Conservation (phyloP, 2,113 vertebrate genomes). For the Sterrhoptilus dennistouni region DNA sequence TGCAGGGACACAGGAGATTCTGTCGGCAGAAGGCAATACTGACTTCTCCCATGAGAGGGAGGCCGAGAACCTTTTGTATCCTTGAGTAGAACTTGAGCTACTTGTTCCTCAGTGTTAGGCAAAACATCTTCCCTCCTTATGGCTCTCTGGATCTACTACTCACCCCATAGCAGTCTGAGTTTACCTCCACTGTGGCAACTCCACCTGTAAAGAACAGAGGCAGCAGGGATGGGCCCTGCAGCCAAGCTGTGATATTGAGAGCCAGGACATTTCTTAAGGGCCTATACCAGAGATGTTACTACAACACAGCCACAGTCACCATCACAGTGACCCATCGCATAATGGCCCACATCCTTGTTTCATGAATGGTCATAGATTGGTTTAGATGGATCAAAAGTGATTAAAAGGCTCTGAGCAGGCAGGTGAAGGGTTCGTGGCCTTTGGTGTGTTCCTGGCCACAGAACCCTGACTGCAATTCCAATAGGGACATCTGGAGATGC, state of each 20-base stretch:
- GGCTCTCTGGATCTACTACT: background rate
- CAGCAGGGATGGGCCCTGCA: background rate
- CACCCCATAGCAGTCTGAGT: background rate
- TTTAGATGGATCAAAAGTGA: background rate
- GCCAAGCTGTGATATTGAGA: background rate
- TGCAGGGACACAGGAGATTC: background rate
- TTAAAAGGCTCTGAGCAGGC: background rate
- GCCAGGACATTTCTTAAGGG: background rate
- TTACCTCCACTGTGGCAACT: background rate
- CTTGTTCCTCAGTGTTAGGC: background rate
- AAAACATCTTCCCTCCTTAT: background rate
- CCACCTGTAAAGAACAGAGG: background rate
- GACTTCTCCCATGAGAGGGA: conserved; percentile 21
- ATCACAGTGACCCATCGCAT: background rate
- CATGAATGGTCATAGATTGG: background rate
- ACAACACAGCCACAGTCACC: background rate
- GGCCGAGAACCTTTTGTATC: background rate
- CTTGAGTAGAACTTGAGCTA: background rate
- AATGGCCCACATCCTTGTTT: background rate
- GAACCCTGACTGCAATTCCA: background rate
- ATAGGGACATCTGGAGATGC: background rate
- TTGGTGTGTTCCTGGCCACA: background rate
- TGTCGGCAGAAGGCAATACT: background rate
- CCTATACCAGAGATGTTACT: background rate
- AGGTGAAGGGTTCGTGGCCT: background rate